phyloP scores from a whole-genome alignment of 2,888 invertebrate species.

The Psococerastis gibbosa region DNA sequence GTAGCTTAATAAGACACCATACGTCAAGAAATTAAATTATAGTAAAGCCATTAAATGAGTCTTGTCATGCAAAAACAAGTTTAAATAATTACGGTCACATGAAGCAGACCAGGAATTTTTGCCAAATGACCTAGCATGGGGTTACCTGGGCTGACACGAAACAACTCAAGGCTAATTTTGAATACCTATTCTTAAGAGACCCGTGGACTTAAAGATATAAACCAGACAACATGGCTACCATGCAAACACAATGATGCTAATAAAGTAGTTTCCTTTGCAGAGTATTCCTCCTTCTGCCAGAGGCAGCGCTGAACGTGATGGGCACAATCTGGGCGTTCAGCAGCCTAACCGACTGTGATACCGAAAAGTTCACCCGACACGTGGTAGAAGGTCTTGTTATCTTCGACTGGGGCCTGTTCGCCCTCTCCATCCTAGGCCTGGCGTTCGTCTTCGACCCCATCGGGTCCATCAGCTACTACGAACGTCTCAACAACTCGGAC shows the following conservation, averaged over 20 bases:
- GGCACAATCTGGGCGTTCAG: conserved; percentile 70
- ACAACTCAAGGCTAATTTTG: no score
- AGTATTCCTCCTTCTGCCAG: conserved; percentile 53
- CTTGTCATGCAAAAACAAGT: no score
- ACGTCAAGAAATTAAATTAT: no score
- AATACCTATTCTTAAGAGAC: no score
- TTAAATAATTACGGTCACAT: no score
- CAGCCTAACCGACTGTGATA: conserved; percentile 44
- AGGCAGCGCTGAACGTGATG: conserved; percentile 57
- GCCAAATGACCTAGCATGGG: no score
- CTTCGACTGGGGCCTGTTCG: conserved; percentile 63
- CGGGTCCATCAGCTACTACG: conserved; percentile 41
- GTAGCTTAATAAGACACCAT: no score
- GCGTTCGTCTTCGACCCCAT: conserved; percentile 68
- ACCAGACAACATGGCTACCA: background rate
- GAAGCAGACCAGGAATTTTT: no score
- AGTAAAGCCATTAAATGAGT: no score
- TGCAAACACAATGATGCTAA: no score
- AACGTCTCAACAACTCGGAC: conserved; percentile 37
- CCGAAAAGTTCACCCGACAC: conserved; percentile 46
- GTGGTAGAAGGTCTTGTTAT: conserved; percentile 62
- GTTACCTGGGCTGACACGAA: no score
- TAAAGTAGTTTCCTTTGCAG: conserved; percentile 29
- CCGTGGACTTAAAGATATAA: background rate
- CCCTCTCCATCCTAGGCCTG: conserved; percentile 51